phyloP scores from a whole-genome alignment of 1,140 invertebrate genomes.

The Diprion similis region DNA sequence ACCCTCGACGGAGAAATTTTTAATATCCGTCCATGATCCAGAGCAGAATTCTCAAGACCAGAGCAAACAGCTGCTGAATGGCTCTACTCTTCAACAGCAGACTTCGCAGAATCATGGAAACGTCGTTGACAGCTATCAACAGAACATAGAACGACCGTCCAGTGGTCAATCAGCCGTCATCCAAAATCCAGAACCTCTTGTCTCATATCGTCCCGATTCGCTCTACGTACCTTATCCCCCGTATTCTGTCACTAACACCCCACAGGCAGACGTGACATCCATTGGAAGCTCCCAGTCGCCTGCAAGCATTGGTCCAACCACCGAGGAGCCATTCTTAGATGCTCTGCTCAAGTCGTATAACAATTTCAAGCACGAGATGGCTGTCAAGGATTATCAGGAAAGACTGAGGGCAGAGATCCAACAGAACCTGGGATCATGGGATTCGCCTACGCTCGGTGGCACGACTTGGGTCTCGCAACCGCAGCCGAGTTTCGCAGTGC shows the following conservation, averaged over 20 bases:
- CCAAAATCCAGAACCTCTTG: background rate
- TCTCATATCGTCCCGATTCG: background rate
- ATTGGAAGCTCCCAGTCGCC: background rate
- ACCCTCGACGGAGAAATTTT: background rate
- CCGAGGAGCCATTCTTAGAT: constrained; percentile 27
- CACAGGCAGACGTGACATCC: background rate
- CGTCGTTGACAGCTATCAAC: constrained; percentile 8
- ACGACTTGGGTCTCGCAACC: constrained; percentile 6
- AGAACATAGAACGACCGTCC: background rate
- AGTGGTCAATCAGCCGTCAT: background rate
- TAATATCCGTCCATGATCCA: background rate
- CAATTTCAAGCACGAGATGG: constrained; percentile 26
- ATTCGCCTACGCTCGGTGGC: background rate
- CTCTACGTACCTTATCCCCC: constrained; percentile 12
- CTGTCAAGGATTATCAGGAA: background rate
- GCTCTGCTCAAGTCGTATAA: constrained; percentile 30
- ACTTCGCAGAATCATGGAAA: background rate
- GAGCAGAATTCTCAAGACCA: background rate
- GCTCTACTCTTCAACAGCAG: too few species aligned
- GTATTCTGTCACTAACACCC: background rate
- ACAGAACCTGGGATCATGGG: too few species aligned
- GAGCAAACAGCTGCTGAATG: too few species aligned
- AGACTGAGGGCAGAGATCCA: background rate
- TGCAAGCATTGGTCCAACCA: constrained; percentile 9
- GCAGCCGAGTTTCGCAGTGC: background rate